Base-by-base conservation (phyloP, 2,888 invertebrate species). In the Cerceris rybyensis region DNA sequence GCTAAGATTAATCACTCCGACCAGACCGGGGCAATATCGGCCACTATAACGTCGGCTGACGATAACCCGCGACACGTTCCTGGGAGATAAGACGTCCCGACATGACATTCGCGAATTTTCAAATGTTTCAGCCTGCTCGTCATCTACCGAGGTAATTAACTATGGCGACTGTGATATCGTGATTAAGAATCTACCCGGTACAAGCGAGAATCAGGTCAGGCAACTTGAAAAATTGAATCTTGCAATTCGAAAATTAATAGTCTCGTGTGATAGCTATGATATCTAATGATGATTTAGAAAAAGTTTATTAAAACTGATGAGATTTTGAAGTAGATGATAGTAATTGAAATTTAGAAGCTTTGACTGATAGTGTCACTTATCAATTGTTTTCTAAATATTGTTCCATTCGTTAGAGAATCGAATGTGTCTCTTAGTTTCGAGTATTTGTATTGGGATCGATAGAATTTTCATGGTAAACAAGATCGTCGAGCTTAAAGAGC, bases 1-100 rank as follows among this genome's bases (percentile, higher is more conserved):
- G 85, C 86, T 86, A 88, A 90, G 91, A 91, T 91, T 91, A 91
- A 91, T 91, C 91, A 88, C 88, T 84, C 80, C 69, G 84, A 75
- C 82, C 81, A 69, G 78, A 68, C 84, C 73, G 61, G 85, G 87
- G 86, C 88, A 87, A 89, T 91, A 89, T 89, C 90, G 88, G 86
- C 77, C 87, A 80, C 83, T 81, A 81, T 81, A 84, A 75, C 87
- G 84, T 66, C 69, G 80, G 63, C 55, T 54, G 78, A 80, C 81
- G 88, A 87, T 87, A 87, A 81, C 87, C 83, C 81, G 81, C 79
- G 87, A 84, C 82, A 84, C 86, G 86, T 87, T 73, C 75, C 86
- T 70, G 76, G n/a, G 72, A 85, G 85, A 85, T 85, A 85, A 85
- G 85, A 86, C 85, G 61, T 52, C 28, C 57, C 65, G 84, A 84